These are phyloP conservation scores for Pipistrellus pipistrellus DNA, from an alignment of 2,797 vertebrate species.

Conservation along the genomic window DNA sequence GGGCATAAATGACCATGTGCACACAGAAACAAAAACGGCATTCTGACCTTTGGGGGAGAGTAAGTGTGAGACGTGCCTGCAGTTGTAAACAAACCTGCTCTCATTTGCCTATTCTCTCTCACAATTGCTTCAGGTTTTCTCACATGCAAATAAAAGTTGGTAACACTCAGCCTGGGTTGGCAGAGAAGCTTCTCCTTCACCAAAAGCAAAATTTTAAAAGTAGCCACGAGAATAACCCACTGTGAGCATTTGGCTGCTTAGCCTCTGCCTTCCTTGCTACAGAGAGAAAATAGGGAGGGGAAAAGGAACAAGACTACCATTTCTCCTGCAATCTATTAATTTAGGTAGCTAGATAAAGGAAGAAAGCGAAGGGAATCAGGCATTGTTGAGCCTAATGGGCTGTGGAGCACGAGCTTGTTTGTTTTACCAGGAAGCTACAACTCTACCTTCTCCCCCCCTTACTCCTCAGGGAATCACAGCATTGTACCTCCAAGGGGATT, in stretches of 20 bases:
- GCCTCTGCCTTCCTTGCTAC: neutral
- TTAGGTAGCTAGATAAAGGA: neutral
- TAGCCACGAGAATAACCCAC: neutral
- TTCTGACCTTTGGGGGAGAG: conserved; percentile 65
- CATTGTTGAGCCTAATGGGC: neutral
- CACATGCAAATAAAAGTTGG: conserved; percentile 77
- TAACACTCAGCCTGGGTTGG: conserved; percentile 34
- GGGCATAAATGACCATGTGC: conserved; percentile 59
- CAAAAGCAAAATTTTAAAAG: conserved; percentile 62
- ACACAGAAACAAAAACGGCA: neutral
- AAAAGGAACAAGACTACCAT: neutral
- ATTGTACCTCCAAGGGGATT: neutral
- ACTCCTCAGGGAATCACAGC: neutral
- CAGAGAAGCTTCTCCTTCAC: conserved; percentile 20
- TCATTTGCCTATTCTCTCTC: conserved; percentile 77
- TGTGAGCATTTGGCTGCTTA: neutral
- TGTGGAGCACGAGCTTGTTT: neutral
- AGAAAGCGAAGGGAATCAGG: neutral
- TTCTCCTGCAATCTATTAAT: neutral
- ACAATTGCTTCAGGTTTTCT: conserved; percentile 79
- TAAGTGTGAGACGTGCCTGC: conserved; percentile 40
- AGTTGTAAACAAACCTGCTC: conserved; percentile 70
- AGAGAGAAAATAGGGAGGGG: neutral
- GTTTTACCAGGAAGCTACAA: neutral
- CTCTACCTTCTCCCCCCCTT: rapidly evolving